Percentiles rank a stretch among this genome's conserved stretches.
Conservation (phyloP, 2,113 vertebrate species). For the Pollachius pollachius region DNA sequence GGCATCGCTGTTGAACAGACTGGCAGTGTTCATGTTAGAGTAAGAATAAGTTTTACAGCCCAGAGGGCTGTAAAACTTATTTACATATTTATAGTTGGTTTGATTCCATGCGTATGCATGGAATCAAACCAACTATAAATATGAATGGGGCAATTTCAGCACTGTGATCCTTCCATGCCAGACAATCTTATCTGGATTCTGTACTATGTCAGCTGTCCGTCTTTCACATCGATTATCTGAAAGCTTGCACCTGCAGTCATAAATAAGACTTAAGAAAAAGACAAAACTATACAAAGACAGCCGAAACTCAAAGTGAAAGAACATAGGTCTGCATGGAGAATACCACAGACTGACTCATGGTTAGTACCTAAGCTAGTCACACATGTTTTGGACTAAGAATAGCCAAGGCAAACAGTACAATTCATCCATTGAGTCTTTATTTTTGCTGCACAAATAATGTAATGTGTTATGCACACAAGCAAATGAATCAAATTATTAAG, state of each 20-base stretch:
- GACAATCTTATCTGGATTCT: neutral
- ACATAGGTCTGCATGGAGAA: neutral
- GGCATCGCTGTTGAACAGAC: too few relatives aligned
- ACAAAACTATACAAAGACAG: too few relatives aligned
- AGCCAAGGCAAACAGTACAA: neutral
- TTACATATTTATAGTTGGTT: too few relatives aligned
- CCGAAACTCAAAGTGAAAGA: neutral
- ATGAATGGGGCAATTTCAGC: neutral
- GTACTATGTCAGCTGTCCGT: neutral
- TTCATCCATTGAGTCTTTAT: constrained; percentile 10
- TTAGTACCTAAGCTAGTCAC: neutral
- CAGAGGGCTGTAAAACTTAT: too few relatives aligned
- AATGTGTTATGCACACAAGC: too few relatives aligned
- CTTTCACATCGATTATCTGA: neutral
- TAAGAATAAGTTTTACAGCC: neutral
- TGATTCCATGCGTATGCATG: neutral
- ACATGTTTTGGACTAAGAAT: neutral
- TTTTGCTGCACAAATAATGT: neutral
- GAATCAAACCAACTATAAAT: neutral
- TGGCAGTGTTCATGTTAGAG: too few relatives aligned
- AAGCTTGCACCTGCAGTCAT: neutral
- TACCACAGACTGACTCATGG: neutral
- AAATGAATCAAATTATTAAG: too few relatives aligned
- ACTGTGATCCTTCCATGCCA: neutral
- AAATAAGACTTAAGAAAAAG: too few relatives aligned